phyloP scores from a whole-genome alignment of 2,113 vertebrate genomes.

The Pyrgilauda ruficollis region DNA sequence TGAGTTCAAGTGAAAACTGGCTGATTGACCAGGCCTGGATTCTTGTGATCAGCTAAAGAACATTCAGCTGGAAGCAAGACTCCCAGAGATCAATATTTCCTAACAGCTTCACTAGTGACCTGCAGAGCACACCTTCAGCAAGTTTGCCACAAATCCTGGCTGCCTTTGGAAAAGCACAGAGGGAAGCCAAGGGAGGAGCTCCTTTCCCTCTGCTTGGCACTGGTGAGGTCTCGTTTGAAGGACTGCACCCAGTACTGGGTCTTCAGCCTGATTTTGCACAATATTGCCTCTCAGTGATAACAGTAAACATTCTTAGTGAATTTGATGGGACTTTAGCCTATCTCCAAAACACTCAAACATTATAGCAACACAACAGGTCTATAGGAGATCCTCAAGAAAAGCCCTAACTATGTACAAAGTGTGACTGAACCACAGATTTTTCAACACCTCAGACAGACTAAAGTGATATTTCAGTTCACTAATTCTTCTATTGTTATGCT shows the following conservation, averaged over 20 bases:
- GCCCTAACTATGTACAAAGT: neutral
- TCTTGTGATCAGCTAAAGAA: neutral
- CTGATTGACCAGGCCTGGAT: neutral
- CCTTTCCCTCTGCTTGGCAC: neutral
- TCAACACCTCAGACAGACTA: neutral
- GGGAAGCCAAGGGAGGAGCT: neutral
- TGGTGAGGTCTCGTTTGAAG: neutral
- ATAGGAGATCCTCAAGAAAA: neutral
- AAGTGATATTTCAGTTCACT: neutral
- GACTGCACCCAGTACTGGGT: neutral
- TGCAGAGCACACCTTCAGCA: neutral
- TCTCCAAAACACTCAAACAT: neutral
- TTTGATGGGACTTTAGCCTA: neutral
- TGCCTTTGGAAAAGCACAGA: neutral
- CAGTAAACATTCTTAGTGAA: neutral
- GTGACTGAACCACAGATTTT: neutral
- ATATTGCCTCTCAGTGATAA: neutral
- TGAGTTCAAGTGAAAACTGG: neutral
- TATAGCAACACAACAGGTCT: neutral
- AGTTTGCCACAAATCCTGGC: neutral
- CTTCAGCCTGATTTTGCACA: neutral
- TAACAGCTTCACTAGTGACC: neutral
- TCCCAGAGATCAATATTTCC: neutral
- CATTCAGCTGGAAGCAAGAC: neutral
- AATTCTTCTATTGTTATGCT: neutral